phyloP scores from a whole-genome alignment of 2,797 vertebrate genomes.

The Glossophaga mutica region DNA sequence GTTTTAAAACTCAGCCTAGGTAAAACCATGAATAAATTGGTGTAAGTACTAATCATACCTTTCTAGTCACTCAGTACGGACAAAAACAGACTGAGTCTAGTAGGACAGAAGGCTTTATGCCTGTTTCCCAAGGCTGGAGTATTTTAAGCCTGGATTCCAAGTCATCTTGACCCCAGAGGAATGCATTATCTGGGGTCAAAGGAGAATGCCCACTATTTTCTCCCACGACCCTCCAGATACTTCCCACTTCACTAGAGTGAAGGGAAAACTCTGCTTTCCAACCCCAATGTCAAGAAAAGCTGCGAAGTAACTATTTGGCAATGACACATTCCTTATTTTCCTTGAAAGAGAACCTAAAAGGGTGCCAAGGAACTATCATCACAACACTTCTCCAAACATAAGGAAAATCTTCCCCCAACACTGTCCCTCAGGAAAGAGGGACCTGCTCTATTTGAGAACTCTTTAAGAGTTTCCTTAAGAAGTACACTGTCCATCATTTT shows the following conservation, averaged over 20 bases:
- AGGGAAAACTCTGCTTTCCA: conserved; percentile 14
- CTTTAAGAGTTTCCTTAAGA: neutral
- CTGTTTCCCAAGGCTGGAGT: neutral
- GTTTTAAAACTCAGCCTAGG: neutral
- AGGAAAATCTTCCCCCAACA: neutral
- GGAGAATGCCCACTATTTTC: conserved; percentile 47
- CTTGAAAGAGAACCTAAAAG: conserved; percentile 12
- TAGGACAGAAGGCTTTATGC: neutral
- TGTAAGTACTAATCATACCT: neutral
- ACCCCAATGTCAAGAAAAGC: neutral
- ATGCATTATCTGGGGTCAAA: conserved; percentile 41
- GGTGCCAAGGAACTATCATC: neutral
- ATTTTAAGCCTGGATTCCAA: conserved; percentile 56
- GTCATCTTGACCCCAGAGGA: conserved; percentile 43
- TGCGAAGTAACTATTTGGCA: neutral
- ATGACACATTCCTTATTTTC: neutral
- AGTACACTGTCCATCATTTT: neutral
- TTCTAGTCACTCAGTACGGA: neutral
- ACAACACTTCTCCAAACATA: neutral
- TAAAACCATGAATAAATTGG: neutral
- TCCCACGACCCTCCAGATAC: conserved; percentile 63
- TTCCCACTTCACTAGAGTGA: conserved; percentile 25
- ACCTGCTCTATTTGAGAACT: neutral
- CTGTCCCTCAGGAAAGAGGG: neutral
- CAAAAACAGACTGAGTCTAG: neutral